phyloP scores from a whole-genome alignment of 2,797 vertebrate species.

The Malurus splendens region DNA sequence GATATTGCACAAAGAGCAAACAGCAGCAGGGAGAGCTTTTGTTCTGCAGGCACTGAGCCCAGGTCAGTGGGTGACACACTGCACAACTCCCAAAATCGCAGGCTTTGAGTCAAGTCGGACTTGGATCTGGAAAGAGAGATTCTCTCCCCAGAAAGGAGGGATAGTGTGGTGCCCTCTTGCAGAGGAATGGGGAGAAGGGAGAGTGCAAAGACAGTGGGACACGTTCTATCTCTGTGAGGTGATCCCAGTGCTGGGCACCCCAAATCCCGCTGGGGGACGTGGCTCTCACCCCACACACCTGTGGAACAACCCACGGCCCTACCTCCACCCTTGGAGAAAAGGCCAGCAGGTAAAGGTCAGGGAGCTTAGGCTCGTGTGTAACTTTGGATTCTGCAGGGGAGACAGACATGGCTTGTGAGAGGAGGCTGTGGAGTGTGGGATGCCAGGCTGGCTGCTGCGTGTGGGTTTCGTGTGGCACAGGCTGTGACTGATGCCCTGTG shows the following conservation, averaged over 20 bases:
- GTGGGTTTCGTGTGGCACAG: neutral
- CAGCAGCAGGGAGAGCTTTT: neutral
- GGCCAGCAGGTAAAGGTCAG: neutral
- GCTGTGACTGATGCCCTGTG: conserved; percentile 31
- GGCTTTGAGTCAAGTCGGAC: neutral
- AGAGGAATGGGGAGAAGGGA: neutral
- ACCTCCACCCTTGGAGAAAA: neutral
- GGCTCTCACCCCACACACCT: neutral
- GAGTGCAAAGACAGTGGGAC: neutral
- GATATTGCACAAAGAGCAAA: neutral
- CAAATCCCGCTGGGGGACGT: neutral
- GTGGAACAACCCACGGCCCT: accelerated
- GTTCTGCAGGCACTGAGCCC: neutral
- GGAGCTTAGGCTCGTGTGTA: neutral
- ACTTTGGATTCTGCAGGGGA: neutral
- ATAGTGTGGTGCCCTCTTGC: accelerated
- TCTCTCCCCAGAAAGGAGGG: neutral
- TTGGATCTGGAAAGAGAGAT: neutral
- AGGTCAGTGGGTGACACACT: neutral
- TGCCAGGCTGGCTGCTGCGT: neutral
- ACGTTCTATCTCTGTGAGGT: neutral
- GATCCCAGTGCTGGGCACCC: neutral
- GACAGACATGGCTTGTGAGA: neutral
- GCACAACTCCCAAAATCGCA: neutral
- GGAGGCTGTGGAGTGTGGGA: neutral